Conservation (phyloP, 2,888 invertebrate species). For the Lasioglossum pauxillum region DNA sequence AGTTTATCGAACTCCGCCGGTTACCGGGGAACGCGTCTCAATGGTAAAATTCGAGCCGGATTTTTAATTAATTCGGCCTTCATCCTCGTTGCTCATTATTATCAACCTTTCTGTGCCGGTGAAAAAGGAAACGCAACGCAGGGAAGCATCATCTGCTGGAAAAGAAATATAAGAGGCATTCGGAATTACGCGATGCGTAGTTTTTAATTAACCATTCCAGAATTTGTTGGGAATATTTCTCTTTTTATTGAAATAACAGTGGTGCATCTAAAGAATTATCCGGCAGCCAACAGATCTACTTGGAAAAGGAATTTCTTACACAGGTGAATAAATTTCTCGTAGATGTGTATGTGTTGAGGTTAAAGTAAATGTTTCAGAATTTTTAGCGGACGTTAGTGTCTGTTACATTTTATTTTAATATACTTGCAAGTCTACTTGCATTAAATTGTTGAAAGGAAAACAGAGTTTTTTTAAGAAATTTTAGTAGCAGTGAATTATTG, state of each 20-base stretch:
- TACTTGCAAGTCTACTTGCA: too few relatives aligned
- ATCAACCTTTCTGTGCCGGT: background rate
- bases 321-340: background rate
- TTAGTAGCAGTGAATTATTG: too few relatives aligned
- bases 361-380: too few relatives aligned
- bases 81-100: conserved; percentile 10
- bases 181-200: background rate
- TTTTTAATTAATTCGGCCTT: conserved; percentile 32
- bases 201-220: background rate
- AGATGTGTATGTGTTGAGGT: background rate
- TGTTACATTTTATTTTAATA: background rate
- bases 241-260: background rate
- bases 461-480: too few relatives aligned
- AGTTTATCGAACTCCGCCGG: conserved; percentile 44
- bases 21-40: background rate
- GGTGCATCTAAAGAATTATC: background rate
- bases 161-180: background rate
- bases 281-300: background rate
- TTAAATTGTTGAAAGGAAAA: too few relatives aligned
- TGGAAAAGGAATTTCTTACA: background rate
- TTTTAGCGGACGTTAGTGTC: background rate
- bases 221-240: background rate
- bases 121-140: background rate
- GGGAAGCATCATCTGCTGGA: background rate
- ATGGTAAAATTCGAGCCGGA: conserved; percentile 5